Percentiles rank a stretch among this genome's conserved stretches.
Evolutionary conservation across 2,888 invertebrate species (phyloP).

Genomic region (Piscicola geometra): DNA sequence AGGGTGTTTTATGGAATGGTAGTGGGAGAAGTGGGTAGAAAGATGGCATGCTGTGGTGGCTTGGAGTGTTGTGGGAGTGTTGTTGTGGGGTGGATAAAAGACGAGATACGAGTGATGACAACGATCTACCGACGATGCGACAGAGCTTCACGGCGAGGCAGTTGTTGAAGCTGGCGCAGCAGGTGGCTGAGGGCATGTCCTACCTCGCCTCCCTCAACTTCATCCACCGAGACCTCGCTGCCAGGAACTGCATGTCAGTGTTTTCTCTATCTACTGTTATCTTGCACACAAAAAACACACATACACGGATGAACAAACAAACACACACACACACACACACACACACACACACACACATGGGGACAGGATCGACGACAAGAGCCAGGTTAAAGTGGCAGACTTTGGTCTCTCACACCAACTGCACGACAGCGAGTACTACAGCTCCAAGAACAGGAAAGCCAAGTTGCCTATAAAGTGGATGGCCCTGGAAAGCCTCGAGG

Average conservation of each 20-base stretch:
- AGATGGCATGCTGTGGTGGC: no score
- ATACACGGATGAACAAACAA: background rate
- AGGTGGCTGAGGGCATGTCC: constrained; percentile 60
- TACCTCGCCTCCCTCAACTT: constrained; percentile 58
- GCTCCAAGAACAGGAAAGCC: constrained; percentile 55
- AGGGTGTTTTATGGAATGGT: no score
- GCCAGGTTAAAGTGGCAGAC: constrained; percentile 59
- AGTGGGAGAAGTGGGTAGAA: no score
- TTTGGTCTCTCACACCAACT: constrained; percentile 62
- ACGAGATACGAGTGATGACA: background rate
- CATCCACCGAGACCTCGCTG: constrained; percentile 60
- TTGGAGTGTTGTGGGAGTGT: background rate
- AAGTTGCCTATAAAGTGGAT: constrained; percentile 60
- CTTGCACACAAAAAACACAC: no score
- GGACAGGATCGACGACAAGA: constrained; percentile 57
- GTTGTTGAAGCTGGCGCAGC: constrained; percentile 57
- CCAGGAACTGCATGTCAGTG: constrained; percentile 61
- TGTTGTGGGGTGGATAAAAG: no score
- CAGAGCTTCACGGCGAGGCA: constrained; percentile 58
- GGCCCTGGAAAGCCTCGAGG: constrained; percentile 58
- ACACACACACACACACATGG: background rate
- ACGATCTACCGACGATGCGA: background rate
- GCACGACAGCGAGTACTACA: constrained; percentile 59
- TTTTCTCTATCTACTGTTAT: no score
- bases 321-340: background rate